Evolutionary conservation across 64 coral and sea anemone species (phyloP).

Genomic region (Orbicella faveolata): DNA sequence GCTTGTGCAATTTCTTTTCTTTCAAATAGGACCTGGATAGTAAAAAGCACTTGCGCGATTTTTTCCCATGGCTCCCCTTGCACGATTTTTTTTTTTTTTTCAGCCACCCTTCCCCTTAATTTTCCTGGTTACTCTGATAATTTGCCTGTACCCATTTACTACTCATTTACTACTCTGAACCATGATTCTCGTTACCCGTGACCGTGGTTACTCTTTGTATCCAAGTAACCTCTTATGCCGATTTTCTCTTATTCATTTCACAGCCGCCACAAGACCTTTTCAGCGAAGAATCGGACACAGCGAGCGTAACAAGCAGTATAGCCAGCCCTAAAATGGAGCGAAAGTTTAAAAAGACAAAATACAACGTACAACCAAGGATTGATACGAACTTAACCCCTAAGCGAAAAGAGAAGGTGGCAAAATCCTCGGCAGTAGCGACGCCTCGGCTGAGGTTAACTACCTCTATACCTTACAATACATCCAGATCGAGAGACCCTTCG

Average conservation of each 20-base stretch:
- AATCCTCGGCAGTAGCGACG: not conserved
- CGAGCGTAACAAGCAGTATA: constrained; percentile 27
- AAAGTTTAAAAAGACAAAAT: constrained; percentile 17
- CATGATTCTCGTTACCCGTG: too few relatives aligned
- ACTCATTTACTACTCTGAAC: too few relatives aligned
- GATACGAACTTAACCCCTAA: constrained; percentile 19
- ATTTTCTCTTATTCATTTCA: not conserved
- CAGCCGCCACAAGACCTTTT: constrained; percentile 13
- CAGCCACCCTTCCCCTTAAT: too few relatives aligned
- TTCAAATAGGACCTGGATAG: too few relatives aligned
- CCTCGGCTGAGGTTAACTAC: constrained; percentile 12
- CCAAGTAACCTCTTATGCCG: not conserved
- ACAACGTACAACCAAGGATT: not conserved
- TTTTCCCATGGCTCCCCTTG: too few relatives aligned
- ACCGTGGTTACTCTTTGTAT: too few relatives aligned
- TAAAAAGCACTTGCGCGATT: too few relatives aligned
- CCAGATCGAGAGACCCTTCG: constrained; percentile 22
- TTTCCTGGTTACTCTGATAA: too few relatives aligned
- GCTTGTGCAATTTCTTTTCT: too few relatives aligned
- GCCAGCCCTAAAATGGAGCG: not conserved
- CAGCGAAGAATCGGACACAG: constrained; percentile 25
- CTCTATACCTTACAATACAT: constrained; percentile 1
- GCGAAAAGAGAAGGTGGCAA: constrained; percentile 2
- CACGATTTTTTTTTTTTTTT: too few relatives aligned
- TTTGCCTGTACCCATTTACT: too few relatives aligned